Evolutionary conservation across 2,888 invertebrate species (phyloP).

Genomic region (Lochmaea capreae): DNA sequence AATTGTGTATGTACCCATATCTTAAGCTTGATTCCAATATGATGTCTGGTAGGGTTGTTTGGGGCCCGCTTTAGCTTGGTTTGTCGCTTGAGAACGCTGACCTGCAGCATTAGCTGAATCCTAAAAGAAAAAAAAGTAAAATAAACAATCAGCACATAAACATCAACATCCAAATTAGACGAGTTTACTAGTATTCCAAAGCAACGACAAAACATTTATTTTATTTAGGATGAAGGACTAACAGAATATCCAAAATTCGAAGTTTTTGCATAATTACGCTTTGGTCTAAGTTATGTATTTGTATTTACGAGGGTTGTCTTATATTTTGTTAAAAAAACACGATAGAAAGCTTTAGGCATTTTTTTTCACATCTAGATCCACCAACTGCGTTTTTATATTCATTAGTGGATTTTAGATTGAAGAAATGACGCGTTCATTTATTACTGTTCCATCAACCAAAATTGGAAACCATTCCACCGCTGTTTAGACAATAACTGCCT

Average conservation of each 20-base stretch:
- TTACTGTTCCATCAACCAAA: too few species aligned
- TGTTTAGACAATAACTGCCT: too few species aligned
- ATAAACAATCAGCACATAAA: not conserved
- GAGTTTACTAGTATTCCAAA: not conserved
- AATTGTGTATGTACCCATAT: constrained; percentile 38
- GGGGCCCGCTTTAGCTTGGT: constrained; percentile 69
- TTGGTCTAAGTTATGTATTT: too few species aligned
- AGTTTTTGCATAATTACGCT: not conserved
- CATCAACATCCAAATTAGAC: constrained; percentile 1
- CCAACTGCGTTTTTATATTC: too few species aligned
- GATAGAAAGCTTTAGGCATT: too few species aligned
- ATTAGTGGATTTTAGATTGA: too few species aligned
- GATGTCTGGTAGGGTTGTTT: constrained; percentile 75
- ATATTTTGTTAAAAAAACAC: too few species aligned
- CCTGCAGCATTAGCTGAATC: constrained; percentile 67
- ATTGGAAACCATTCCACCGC: too few species aligned
- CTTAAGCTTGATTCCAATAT: constrained; percentile 75
- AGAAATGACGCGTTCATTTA: too few species aligned
- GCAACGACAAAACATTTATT: constrained; percentile 9
- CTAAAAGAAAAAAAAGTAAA: constrained; percentile 61
- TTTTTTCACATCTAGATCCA: too few species aligned
- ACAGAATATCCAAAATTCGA: not conserved
- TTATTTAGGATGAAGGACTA: not conserved
- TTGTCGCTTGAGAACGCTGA: constrained; percentile 67
- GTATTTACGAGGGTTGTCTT: too few species aligned